Conservation (phyloP, 2,888 invertebrate genomes). For the Diaprepes abbreviatus region DNA sequence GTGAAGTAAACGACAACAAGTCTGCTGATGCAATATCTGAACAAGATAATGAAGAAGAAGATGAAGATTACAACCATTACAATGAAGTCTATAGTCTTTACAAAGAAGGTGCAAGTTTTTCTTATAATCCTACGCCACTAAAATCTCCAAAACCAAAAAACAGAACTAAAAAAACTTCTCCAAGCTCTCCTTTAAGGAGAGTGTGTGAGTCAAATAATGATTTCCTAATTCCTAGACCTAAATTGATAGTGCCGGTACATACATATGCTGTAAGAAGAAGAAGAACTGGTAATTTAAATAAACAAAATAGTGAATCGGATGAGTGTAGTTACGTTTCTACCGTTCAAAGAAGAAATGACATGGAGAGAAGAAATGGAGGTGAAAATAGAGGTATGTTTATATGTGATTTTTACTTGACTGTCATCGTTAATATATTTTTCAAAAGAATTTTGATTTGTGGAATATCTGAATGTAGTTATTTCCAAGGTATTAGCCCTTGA, state of each 20-base stretch:
- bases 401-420: no score
- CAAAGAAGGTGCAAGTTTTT: constrained; percentile 58
- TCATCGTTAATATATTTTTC: no score
- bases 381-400: constrained; percentile 29
- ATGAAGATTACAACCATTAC: constrained; percentile 43
- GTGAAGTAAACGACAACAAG: constrained; percentile 4
- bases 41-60: background rate
- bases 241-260: constrained; percentile 89
- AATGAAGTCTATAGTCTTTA: constrained; percentile 58
- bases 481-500: no score
- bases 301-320: constrained; percentile 49
- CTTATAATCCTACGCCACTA: constrained; percentile 26
- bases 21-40: background rate
- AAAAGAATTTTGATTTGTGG: no score
- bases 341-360: constrained; percentile 8
- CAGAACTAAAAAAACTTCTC: constrained; percentile 21
- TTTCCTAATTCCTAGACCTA: constrained; percentile 87
- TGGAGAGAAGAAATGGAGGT: background rate
- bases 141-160: constrained; percentile 39
- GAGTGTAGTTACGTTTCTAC: constrained; percentile 41
- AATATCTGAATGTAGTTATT: no score
- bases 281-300: constrained; percentile 80
- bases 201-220: constrained; percentile 63
- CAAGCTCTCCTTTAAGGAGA: constrained; percentile 12
- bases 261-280: constrained; percentile 86